These are phyloP conservation scores for Vannuccia rotundouncinata DNA, from an alignment of 2,888 invertebrate genomes.

Conservation along the genomic window DNA sequence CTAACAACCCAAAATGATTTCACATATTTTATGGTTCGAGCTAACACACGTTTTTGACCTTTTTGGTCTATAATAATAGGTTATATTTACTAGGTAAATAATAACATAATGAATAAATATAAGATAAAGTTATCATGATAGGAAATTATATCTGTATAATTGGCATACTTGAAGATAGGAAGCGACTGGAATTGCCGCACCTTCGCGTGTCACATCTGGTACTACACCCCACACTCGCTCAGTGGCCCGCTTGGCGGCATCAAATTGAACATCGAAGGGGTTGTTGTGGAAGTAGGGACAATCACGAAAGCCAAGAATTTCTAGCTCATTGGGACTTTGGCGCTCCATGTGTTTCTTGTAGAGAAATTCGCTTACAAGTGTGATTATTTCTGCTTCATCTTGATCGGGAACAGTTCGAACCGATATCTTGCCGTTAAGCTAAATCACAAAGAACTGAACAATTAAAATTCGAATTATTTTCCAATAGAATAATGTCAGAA, in stretches of 20 bases:
- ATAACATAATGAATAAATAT: too few species aligned
- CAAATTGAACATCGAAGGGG: background rate
- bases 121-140: too few species aligned
- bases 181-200: constrained; percentile 4
- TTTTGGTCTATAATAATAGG: too few species aligned
- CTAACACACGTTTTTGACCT: too few species aligned
- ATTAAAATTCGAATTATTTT: too few species aligned
- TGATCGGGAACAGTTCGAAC: constrained; percentile 21
- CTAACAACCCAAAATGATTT: too few species aligned
- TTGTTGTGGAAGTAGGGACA: constrained; percentile 21
- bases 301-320: background rate
- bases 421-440: constrained; percentile 4
- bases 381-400: background rate
- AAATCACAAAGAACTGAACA: too few species aligned
- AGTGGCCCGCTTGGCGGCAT: background rate
- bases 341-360: background rate
- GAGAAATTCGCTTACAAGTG: background rate
- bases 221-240: background rate
- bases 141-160: too few species aligned
- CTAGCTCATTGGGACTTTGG: background rate
- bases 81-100: too few species aligned
- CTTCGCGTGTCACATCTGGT: background rate
- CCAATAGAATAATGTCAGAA: too few species aligned
- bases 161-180: background rate
- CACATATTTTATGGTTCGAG: too few species aligned